Evolutionary conservation across 2,888 invertebrate genomes (phyloP), one percentile per base, ranked within the genome.

Genomic region (Aphidius colemani): DNA sequence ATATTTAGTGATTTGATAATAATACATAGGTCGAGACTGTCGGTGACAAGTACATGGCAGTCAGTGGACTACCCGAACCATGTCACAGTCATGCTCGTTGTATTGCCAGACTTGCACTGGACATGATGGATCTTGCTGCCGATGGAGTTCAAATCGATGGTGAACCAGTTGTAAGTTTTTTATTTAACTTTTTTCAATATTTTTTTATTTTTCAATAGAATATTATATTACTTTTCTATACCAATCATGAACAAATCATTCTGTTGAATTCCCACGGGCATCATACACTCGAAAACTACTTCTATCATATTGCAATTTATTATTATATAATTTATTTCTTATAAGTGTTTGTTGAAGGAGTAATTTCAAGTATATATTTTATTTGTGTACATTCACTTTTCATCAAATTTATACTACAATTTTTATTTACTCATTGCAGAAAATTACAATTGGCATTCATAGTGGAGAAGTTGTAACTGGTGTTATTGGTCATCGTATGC

Each of bases 1-100:
- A 8, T 18, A 18, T 41, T 18, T 18, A 18, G 13, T 18, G n/a
- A n/a, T 44, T 39, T 18, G 10, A 45, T 62, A 59, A 55, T 59
- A n/a, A 11, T 5, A 53, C 45, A 53, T 55, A 96, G 96, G 96
- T 98, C 66, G 97, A 98, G 84, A 98, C 97, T 9, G 95, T 97
- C 30, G 97, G 97, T 66, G 97, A 97, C 83, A 97, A 97, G 82
- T 98, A 98, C 82, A 98, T 97, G 97, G 96, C 96, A 0, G 97
- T 96, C 0, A 95, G 96, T 73, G 97, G 97, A 53, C 85, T 97
- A 60, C 97, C 97, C 0, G 96, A 96, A 78, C 92, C 91, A 7
- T 96, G 96, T 79, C 88, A 89, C 63, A 91, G 90, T 48, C 97
- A 98, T 78, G 96, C 96, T 10, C 90, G 91, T 72, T 95, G 95